These are phyloP conservation scores for Chlorospingus flavigularis DNA, from an alignment of 2,797 vertebrate genomes.

Conservation along the genomic window DNA sequence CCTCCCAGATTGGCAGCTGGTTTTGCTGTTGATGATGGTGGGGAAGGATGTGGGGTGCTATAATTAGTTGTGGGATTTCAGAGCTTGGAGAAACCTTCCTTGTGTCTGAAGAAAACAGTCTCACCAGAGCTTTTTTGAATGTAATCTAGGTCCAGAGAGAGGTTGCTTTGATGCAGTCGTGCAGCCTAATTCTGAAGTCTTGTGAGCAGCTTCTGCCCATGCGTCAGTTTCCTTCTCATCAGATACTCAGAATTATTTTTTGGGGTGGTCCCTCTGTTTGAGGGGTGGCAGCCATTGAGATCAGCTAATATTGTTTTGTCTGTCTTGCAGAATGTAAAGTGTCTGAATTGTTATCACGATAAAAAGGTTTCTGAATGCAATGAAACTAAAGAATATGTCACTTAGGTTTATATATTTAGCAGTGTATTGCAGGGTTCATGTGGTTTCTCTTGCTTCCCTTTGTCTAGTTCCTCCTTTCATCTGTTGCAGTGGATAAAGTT, in stretches of 20 bases:
- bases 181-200: neutral
- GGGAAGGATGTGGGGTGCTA: neutral
- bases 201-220: neutral
- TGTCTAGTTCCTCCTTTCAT: neutral
- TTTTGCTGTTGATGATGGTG: neutral
- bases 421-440: neutral
- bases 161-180: neutral
- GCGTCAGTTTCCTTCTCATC: fast-evolving
- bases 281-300: neutral
- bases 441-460: neutral
- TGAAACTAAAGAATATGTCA: neutral
- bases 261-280: neutral
- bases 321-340: neutral
- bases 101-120: neutral
- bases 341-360: neutral
- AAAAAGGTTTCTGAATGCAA: neutral
- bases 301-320: neutral
- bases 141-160: neutral
- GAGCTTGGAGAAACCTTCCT: neutral
- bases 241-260: neutral
- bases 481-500: neutral
- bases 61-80: neutral
- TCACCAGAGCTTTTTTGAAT: neutral
- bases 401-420: neutral
- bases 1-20: neutral